Percentiles rank a stretch among this genome's conserved stretches.
phyloP scores from a whole-genome alignment of 2,113 vertebrate genomes.

The Mustelus asterias region DNA sequence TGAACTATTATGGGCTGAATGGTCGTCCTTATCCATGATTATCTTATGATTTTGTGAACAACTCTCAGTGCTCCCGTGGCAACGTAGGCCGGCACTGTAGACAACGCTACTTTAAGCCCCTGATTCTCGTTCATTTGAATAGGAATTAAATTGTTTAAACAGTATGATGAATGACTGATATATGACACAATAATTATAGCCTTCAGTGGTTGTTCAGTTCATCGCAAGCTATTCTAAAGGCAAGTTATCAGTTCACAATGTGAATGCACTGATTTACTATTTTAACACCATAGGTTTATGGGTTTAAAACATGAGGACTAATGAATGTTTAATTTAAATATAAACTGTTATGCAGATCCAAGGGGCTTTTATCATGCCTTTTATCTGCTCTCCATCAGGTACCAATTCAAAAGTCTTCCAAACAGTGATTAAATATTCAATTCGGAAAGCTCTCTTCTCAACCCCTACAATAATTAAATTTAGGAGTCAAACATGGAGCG shows the following conservation, averaged over 20 bases:
- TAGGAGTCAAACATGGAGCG: background rate
- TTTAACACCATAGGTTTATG: background rate
- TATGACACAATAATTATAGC: background rate
- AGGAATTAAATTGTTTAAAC: constrained; percentile 23
- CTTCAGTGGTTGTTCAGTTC: background rate
- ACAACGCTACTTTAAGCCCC: background rate
- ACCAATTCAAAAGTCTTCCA: background rate
- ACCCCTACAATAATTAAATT: background rate
- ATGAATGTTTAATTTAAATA: background rate
- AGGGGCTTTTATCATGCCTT: background rate
- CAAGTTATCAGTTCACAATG: background rate
- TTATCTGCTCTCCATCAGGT: background rate
- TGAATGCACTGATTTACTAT: constrained; percentile 13
- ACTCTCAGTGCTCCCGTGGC: background rate
- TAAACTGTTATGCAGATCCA: background rate
- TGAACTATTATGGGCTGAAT: background rate
- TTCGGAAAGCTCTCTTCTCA: background rate
- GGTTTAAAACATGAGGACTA: background rate
- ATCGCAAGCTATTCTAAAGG: background rate
- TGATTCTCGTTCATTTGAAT: background rate
- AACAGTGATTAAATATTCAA: background rate
- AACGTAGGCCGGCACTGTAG: background rate
- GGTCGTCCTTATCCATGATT: background rate
- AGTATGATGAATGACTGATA: background rate
- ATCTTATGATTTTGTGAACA: background rate